Base-by-base conservation (phyloP, 2,113 vertebrate genomes). In the Dicentrarchus labrax region DNA sequence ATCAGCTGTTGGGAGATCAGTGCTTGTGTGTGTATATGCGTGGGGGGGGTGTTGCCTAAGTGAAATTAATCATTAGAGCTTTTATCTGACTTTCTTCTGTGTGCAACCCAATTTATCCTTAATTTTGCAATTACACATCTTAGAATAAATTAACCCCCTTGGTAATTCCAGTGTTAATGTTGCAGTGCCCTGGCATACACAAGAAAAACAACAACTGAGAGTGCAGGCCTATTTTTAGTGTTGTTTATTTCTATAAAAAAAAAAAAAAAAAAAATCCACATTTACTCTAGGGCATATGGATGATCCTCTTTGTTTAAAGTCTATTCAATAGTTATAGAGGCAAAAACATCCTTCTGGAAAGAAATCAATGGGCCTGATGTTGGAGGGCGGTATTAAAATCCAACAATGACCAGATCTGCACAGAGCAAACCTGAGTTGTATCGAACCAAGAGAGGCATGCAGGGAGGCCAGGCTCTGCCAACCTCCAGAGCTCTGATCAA, bases 51-150 rank as follows among this genome's bases (percentile, higher is more conserved):
- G 78, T 57, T 90, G 84, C 78, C 82, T 82, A 88, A 91, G 88
- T 90, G 89, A 90, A 92, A 92, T 91, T 78, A 87, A 93, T 93
- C 93, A 94, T 94, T 92, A 91, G 78, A 86, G 89, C 90, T 93
- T 93, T 94, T 91, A 92, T 94, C 87, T 2, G 86, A 77, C 86
- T 90, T 91, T 94, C 89, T 86, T 91, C 84, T 89, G 80, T 82
- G 89, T 73, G 82, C 91, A 91, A 76, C 90, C 91, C 91, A 94
- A 94, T 93, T 59, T 93, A 95, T 90, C 78, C 76, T 90, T 93
- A 94, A 95, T 94, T 93, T 88, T 87, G 56, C 91, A 93, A 94
- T 94, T 94, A 94, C 72, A 87, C 86, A 90, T 82, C 83, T 91
- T 84, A 82, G 68, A 91, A 89, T 85, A 93, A 93, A 94, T 89